Evolutionary conservation across 2,888 invertebrate species (phyloP).

Genomic region (Heliconius ismenius): DNA sequence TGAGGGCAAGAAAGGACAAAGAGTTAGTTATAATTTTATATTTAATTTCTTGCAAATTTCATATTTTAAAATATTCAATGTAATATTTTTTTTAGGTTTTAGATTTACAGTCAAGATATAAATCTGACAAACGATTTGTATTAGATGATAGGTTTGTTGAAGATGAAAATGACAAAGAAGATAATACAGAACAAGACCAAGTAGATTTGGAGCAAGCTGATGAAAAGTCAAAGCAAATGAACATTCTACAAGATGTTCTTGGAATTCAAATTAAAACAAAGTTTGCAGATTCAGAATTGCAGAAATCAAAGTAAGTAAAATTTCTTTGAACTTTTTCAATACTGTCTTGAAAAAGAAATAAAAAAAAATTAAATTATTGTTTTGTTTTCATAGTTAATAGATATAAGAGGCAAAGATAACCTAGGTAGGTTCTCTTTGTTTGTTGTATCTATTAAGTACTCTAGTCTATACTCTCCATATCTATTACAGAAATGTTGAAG

Average conservation of each 20-base stretch:
- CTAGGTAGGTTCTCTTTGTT: no score
- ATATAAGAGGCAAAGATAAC: no score
- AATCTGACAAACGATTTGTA: conserved; percentile 89
- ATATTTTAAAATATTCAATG: conserved; percentile 2
- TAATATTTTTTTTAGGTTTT: conserved; percentile 75
- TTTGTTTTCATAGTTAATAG: no score
- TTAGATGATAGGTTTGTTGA: conserved; percentile 87
- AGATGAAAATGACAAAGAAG: conserved; percentile 56
- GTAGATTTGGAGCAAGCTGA: conserved; percentile 66
- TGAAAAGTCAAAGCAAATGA: conserved; percentile 79
- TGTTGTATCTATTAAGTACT: no score
- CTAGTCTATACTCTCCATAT: no score
- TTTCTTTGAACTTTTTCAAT: background rate
- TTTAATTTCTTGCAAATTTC: conserved; percentile 14
- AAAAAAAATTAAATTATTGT: no score
- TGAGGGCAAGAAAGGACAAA: conserved; percentile 84
- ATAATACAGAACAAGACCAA: conserved; percentile 65
- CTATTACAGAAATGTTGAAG: no score
- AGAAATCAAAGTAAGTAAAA: conserved; percentile 62
- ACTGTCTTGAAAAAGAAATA: background rate
- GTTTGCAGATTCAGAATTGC: no score
- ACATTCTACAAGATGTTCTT: conserved; percentile 80
- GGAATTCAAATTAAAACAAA: conserved; percentile 70
- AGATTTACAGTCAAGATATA: conserved; percentile 86
- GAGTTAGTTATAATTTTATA: conserved; percentile 63